Conservation (phyloP, 2,113 vertebrate genomes). For the Alethe diademata region DNA sequence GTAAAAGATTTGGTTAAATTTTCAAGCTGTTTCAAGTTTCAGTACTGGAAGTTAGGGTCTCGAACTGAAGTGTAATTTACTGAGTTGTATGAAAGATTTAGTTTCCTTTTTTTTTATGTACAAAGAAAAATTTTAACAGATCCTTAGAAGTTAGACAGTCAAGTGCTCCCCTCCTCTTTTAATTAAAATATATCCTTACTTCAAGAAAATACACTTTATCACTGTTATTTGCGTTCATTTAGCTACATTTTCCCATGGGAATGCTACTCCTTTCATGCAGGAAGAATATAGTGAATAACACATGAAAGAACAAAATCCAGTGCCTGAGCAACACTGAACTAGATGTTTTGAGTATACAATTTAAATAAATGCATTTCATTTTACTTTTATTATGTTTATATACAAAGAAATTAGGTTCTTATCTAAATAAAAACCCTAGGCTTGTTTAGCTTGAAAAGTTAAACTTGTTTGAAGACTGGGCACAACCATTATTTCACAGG, state of each 20-base stretch:
- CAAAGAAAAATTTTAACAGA: neutral
- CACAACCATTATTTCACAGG: neutral
- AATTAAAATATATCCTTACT: neutral
- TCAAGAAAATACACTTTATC: neutral
- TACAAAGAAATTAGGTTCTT: neutral
- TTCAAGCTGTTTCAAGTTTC: neutral
- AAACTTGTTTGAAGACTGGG: neutral
- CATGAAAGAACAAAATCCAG: neutral
- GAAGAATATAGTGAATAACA: neutral
- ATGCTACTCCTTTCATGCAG: neutral
- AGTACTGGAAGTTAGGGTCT: neutral
- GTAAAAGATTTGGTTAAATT: neutral
- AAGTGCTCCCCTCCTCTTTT: fast-evolving
- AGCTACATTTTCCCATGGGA: neutral
- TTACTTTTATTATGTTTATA: neutral
- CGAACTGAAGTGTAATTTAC: neutral
- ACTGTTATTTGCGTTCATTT: neutral
- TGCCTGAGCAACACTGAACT: neutral
- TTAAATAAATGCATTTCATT: neutral
- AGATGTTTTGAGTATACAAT: neutral
- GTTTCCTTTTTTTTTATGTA: neutral
- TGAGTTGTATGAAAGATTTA: neutral
- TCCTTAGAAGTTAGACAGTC: neutral
- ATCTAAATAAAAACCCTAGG: neutral
- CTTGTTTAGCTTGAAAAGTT: neutral